A percentile compares a stretch with the other conserved stretches of the same genome.
phyloP scores from a whole-genome alignment of 2,113 vertebrate genomes.

The Vulpes lagopus region DNA sequence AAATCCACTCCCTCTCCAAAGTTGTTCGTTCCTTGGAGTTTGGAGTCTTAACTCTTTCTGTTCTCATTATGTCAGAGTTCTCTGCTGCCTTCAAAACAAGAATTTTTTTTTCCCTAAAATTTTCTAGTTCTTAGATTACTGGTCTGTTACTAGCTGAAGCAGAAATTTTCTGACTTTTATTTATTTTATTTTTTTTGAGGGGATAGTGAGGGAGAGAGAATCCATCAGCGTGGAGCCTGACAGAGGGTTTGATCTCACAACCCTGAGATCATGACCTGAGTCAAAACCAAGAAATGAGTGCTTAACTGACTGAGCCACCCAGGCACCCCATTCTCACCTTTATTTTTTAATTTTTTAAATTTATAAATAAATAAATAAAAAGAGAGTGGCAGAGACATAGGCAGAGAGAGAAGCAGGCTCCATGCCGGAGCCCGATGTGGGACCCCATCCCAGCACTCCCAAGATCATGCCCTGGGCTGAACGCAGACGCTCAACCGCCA shows the following conservation, averaged over 20 bases:
- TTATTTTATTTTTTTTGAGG: not conserved
- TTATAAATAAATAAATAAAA: not conserved
- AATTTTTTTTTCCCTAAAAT: not conserved
- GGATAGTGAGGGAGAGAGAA: not conserved
- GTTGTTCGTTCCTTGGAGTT: not conserved
- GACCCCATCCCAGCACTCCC: not conserved
- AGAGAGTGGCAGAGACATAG: not conserved
- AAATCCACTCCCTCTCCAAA: not conserved
- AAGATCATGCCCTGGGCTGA: not conserved
- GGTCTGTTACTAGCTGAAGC: not conserved
- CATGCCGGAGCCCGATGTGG: not conserved
- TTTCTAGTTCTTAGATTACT: slow-evolving; percentile 47
- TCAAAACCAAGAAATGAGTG: not conserved
- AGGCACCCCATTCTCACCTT: not conserved
- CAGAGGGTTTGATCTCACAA: not conserved
- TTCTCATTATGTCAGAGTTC: not conserved
- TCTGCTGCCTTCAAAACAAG: not conserved
- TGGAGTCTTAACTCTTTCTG: slow-evolving; percentile 7
- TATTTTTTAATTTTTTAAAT: not conserved
- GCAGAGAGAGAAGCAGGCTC: not conserved
- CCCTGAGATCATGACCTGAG: not conserved
- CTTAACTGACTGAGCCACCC: not conserved
- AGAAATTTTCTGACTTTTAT: slow-evolving; percentile 7
- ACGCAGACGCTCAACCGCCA: not conserved
- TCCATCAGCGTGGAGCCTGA: not conserved